phyloP scores from a whole-genome alignment of 2,797 vertebrate species.

The Enteromius unitaeniatus region DNA sequence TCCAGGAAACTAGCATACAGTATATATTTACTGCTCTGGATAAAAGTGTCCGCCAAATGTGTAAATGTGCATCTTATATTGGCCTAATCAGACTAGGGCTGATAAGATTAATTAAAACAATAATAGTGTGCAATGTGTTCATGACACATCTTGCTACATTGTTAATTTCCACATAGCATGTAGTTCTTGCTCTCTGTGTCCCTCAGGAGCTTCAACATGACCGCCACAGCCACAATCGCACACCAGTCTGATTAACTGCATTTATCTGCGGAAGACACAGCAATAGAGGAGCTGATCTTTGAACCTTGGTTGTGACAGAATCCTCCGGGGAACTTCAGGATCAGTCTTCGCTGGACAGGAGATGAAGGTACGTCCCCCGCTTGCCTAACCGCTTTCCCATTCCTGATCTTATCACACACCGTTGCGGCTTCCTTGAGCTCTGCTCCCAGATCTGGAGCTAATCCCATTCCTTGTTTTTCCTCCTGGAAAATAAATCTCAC shows the following conservation, averaged over 20 bases:
- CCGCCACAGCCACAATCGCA: not conserved
- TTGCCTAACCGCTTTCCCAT: not conserved
- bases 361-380: conserved; percentile 39
- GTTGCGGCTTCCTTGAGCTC: not conserved
- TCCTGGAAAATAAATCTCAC: conserved; percentile 35
- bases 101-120: not conserved
- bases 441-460: conserved; percentile 46
- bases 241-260: conserved; percentile 20
- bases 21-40: not conserved
- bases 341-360: conserved; percentile 38
- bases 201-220: not conserved
- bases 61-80: not conserved
- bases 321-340: conserved; percentile 37
- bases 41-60: not conserved
- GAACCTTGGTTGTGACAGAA: not conserved
- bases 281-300: conserved; percentile 15
- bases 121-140: not conserved
- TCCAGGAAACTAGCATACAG: not conserved
- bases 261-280: conserved; percentile 27
- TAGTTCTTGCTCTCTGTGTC: not conserved
- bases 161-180: not conserved
- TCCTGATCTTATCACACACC: conserved; percentile 28
- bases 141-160: not conserved
- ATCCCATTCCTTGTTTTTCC: conserved; percentile 46
- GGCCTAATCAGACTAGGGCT: not conserved